A percentile compares a stretch with the other conserved stretches of the same genome.
phyloP scores from a whole-genome alignment of 1,140 invertebrate genomes.

The Heliconius hewitsoni region DNA sequence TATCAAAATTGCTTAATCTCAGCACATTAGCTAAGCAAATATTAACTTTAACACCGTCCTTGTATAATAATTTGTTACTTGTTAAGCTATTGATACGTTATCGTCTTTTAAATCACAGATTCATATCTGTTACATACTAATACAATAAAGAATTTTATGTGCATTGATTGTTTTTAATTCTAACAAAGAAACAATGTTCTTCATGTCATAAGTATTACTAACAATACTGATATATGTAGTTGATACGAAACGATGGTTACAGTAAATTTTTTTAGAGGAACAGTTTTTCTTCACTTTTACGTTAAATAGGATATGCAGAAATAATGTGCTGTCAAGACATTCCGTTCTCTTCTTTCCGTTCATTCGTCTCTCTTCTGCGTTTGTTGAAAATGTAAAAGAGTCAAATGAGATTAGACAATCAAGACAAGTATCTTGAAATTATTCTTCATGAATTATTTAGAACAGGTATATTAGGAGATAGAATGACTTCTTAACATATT shows the following conservation, averaged over 20 bases:
- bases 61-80: neutral
- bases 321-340: too few relatives aligned
- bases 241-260: neutral
- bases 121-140: slow-evolving; percentile 1
- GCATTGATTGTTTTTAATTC: neutral
- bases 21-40: neutral
- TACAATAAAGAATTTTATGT: neutral
- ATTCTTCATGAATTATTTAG: too few relatives aligned
- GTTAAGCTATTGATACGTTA: neutral
- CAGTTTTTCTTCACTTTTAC: too few relatives aligned
- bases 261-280: neutral
- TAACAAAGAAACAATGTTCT: neutral
- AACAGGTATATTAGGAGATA: too few relatives aligned
- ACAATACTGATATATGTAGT: neutral
- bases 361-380: too few relatives aligned
- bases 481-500: too few relatives aligned
- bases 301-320: too few relatives aligned
- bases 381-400: too few relatives aligned
- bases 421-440: too few relatives aligned
- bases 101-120: neutral
- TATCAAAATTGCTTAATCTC: neutral
- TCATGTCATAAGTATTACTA: neutral
- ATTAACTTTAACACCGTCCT: neutral
- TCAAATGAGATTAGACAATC: too few relatives aligned
- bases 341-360: too few relatives aligned